Conservation (phyloP, 1,140 invertebrate species). For the Atopsyche davidsoni region DNA sequence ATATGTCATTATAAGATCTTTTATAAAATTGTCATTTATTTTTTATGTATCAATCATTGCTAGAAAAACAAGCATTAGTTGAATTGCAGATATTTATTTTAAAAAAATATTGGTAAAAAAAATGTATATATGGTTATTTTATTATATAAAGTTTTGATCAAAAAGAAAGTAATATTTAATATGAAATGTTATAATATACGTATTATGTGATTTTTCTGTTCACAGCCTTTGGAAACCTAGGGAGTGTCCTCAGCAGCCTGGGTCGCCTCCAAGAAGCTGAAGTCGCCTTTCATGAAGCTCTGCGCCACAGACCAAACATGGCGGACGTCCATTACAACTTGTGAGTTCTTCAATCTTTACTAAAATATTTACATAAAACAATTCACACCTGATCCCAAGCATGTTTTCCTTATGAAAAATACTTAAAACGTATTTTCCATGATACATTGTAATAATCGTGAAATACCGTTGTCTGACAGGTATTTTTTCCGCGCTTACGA, state of each 20-base stretch:
- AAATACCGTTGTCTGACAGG: too few relatives aligned
- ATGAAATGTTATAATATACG: too few relatives aligned
- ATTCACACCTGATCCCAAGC: neutral
- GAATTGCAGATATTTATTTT: too few relatives aligned
- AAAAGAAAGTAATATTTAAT: too few relatives aligned
- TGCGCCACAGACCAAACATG: constrained; percentile 87
- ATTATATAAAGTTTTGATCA: too few relatives aligned
- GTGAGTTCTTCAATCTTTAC: constrained; percentile 64
- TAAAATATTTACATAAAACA: neutral
- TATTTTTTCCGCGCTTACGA: too few relatives aligned
- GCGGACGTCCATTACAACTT: constrained; percentile 95
- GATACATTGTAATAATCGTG: neutral
- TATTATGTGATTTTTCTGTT: constrained; percentile 42
- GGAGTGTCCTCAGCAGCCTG: constrained; percentile 82
- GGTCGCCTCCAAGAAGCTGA: constrained; percentile 81
- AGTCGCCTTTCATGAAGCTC: constrained; percentile 76
- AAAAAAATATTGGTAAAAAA: too few relatives aligned
- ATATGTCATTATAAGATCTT: too few relatives aligned
- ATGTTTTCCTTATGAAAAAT: neutral
- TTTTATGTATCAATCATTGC: too few relatives aligned
- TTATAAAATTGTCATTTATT: too few relatives aligned
- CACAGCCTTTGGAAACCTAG: constrained; percentile 89
- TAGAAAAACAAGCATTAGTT: too few relatives aligned
- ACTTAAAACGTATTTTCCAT: neutral
- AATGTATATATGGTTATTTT: too few relatives aligned